phyloP scores from a whole-genome alignment of 2,113 vertebrate genomes.

The Menura novaehollandiae region DNA sequence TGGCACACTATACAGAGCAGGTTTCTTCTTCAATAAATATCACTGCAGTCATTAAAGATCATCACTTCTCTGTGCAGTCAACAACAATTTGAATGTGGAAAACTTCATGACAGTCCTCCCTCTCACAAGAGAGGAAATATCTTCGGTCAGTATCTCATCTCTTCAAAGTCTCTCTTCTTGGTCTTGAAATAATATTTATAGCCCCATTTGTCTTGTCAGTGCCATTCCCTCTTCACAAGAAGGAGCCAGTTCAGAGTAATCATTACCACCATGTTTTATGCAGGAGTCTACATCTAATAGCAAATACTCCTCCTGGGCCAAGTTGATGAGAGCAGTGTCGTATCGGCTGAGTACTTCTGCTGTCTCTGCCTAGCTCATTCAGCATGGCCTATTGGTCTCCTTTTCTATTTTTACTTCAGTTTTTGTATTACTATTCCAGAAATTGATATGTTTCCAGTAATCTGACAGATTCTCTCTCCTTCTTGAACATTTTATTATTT shows the following conservation, averaged over 20 bases:
- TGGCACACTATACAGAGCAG: background rate
- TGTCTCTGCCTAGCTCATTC: background rate
- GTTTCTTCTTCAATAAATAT: background rate
- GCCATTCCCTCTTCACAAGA: background rate
- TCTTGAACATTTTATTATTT: background rate
- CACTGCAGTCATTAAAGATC: background rate
- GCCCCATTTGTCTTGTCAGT: background rate
- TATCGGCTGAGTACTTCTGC: background rate
- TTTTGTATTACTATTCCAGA: background rate
- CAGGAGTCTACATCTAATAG: background rate
- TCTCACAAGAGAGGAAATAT: background rate
- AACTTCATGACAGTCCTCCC: background rate
- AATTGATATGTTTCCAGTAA: background rate
- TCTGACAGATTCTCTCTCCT: background rate
- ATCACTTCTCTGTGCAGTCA: background rate
- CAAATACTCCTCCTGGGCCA: background rate
- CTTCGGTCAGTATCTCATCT: background rate
- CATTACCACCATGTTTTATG: conserved; percentile 20
- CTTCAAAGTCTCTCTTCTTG: background rate
- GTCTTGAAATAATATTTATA: conserved; percentile 38
- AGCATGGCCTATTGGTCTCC: background rate
- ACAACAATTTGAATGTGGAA: background rate
- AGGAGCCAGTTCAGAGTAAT: background rate
- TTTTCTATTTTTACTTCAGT: background rate
- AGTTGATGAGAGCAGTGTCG: background rate